Evolutionary conservation across 2,888 invertebrate species (phyloP).

Genomic region (Allolobophora icterica): DNA sequence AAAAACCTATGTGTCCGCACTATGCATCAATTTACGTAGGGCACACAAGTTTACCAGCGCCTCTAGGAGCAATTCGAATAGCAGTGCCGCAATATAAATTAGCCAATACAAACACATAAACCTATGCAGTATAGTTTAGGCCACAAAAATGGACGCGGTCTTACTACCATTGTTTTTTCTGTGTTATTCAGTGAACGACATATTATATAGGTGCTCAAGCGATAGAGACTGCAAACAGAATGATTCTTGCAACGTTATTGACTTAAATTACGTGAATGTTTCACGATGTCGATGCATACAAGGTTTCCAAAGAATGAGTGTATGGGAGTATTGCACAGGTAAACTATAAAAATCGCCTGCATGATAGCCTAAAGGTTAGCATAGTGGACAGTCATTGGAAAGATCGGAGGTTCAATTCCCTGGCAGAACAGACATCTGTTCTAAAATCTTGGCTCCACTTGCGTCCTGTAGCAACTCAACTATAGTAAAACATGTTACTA

Average conservation of each 20-base stretch:
- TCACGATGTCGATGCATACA: neutral
- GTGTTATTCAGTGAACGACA: neutral
- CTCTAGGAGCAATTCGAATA: too few relatives aligned
- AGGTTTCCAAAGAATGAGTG: neutral
- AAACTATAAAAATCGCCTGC: neutral
- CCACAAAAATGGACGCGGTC: too few relatives aligned
- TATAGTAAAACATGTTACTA: too few relatives aligned
- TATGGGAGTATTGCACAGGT: neutral
- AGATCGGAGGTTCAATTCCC: too few relatives aligned
- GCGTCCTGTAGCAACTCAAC: too few relatives aligned
- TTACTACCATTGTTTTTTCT: neutral
- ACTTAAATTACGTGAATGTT: neutral
- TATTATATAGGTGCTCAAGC: neutral
- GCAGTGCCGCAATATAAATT: too few relatives aligned
- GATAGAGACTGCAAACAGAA: neutral
- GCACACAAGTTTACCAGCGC: neutral
- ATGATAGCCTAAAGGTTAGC: too few relatives aligned
- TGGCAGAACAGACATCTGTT: too few relatives aligned
- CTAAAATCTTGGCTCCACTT: too few relatives aligned
- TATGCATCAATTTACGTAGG: neutral
- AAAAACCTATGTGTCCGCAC: neutral
- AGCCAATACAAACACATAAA: too few relatives aligned
- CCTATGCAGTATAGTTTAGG: neutral
- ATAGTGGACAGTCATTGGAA: too few relatives aligned
- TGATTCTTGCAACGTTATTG: neutral